Evolutionary conservation across 2,113 vertebrate species (phyloP), one percentile per base, ranked within the genome.

Genomic region (Mesembrinibis cayennensis): DNA sequence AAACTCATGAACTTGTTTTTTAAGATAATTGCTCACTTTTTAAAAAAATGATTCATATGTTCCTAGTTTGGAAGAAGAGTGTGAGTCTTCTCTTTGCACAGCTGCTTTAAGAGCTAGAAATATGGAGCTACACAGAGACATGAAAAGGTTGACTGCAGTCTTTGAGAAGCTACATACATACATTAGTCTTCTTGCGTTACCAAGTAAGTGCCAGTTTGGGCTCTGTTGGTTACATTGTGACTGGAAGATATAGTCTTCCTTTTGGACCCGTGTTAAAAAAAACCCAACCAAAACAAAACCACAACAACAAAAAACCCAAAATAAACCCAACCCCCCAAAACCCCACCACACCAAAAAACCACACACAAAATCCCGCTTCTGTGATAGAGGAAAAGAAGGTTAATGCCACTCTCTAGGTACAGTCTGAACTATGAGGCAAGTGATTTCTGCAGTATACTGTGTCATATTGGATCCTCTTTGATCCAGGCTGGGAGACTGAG

Each of bases 51-150:
- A 95, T 97, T 95, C 96, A 77, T 96, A 32, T 96, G 79, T 97
- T 98, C 91, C 97, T 98, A 99, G 99, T 98, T 98, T 99, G 95
- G 99, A 99, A 97, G 99, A 99, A 98, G 99, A 99, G 98, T 99
- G 99, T 85, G 98, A 99, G 74, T 98, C 98, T 74, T 98, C 99
- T 97, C 98, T 99, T 96, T 99, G 99, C 98, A 99, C 99, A 52
- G 94, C 99, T 90, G 98, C 98, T 25, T 98, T 99, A 70, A 98
- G 93, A 93, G 96, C 96, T 87, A 99, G 98, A 96, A 99, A 99
- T 96, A 97, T 97, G 91, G 99, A 99, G 96, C 95, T 99, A 23
- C 99, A 99, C 87, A 98, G 90, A 50, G 99, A 99, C 96, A 98
- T 99, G 98, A 99, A 98, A 96, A 98, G 95, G 91, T 94, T 99